Conservation (phyloP, 1,140 invertebrate genomes). For the Drosophila setifemur region DNA sequence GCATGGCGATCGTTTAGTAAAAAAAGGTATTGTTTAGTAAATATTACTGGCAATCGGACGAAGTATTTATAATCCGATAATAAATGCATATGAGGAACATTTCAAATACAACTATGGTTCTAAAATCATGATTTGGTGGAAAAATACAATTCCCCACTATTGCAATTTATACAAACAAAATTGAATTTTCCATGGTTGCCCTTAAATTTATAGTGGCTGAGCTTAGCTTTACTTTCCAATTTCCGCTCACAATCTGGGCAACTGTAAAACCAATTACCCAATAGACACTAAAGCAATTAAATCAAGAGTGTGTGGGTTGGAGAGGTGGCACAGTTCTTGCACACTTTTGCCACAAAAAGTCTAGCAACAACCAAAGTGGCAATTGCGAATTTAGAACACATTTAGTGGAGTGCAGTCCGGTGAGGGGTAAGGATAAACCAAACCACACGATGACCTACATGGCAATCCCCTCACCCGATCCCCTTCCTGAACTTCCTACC, state of each 20-base stretch:
- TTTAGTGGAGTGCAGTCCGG: not conserved
- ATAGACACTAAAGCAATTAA: constrained; percentile 54
- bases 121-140: no score
- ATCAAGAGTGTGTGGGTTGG: constrained; percentile 13
- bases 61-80: no score
- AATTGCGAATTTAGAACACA: constrained; percentile 48
- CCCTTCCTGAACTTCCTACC: not conserved
- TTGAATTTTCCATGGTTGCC: not conserved
- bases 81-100: no score
- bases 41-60: no score
- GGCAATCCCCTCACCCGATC: not conserved
- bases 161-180: not conserved
- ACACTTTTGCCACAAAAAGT: constrained; percentile 29
- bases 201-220: constrained; percentile 17
- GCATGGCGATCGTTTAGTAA: no score
- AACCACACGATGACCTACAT: constrained; percentile 57
- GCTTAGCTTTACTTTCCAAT: not conserved
- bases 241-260: constrained; percentile 21
- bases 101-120: no score
- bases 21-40: no score
- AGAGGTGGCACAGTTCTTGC: no score
- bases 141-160: no score
- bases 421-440: not conserved
- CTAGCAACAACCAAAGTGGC: constrained; percentile 43
- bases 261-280: constrained; percentile 57